Base-by-base conservation (phyloP, 2,113 vertebrate genomes). In the Ovis aries region DNA sequence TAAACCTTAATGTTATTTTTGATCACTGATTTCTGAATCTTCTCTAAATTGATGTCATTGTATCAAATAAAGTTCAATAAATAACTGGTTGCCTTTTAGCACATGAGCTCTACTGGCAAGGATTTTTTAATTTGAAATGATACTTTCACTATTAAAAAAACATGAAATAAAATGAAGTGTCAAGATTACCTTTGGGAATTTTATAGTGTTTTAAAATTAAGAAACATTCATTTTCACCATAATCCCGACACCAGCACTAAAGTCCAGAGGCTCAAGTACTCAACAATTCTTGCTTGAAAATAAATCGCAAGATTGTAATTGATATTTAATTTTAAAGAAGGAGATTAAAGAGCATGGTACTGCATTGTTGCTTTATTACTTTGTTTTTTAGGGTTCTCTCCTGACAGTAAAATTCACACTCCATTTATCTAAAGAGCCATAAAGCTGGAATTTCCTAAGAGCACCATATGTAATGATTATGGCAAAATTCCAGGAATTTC, bases 401-500 rank as follows among this genome's bases (percentile, higher is more conserved):
- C 94, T 52, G 92, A 88, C 77, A 81, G 48, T 81, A 53, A 96
- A 97, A 95, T 95, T 97, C n/a, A 71, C 96, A 5, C 36, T 67
- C 94, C n/a, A 31, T 93, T 88, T 94, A 45, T 78, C 71, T 91
- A 83, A 93, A 85, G 60, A 60, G 12, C 57, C 15, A 71, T 90
- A 91, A 93, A 97, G 23, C 67, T 14, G 0, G 94, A 80, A 78
- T 98, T 98, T 98, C 96, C 55, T 94, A 96, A 97, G 78, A 94
- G 78, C 6, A 5, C 48, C 98, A 60, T 91, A 48, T 97, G 29
- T 97, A 92, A 97, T 94, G 94, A 97, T 96, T 86, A 45, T 98
- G 92, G 95, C 96, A 97, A 97, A 96, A 91, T 96, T 97, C 93
- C 94, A 98, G 5, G 94, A 78, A 59, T 92, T 97, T 87, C 71